These are phyloP conservation scores for Echinometra lucunter DNA, from an alignment of 53 echinoderm and acorn worm species.

Conservation along the genomic window DNA sequence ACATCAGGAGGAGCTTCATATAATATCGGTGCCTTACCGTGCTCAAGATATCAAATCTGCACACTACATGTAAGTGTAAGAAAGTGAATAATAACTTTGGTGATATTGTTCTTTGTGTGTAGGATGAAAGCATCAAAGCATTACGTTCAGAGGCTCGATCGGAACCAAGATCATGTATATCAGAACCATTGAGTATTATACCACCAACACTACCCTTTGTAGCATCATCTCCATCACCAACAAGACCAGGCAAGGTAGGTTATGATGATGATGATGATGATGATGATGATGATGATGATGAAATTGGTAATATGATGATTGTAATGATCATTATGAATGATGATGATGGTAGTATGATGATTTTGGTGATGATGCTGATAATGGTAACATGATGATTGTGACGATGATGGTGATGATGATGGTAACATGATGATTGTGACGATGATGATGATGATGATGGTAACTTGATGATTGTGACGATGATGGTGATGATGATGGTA, in stretches of 20 bases:
- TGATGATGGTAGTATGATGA: neutral
- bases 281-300: neutral
- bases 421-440: neutral
- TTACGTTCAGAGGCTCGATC: slow-evolving; percentile 77
- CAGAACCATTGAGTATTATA: slow-evolving; percentile 90
- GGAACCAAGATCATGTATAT: slow-evolving; percentile 81
- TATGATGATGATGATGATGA: slow-evolving; percentile 32
- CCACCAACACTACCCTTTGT: slow-evolving; percentile 81
- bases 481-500: neutral
- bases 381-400: neutral
- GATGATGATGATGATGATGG: neutral
- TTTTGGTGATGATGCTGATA: neutral
- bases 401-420: neutral
- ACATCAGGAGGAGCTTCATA: neutral
- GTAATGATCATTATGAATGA: neutral
- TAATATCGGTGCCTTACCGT: neutral
- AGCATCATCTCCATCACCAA: slow-evolving; percentile 81
- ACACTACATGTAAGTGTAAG: neutral
- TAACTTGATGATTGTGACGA: neutral
- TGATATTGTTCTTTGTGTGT: slow-evolving; percentile 16
- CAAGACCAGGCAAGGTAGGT: slow-evolving; percentile 63
- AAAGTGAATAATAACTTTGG: neutral
- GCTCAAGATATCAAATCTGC: neutral
- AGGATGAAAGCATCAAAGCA: slow-evolving; percentile 93
- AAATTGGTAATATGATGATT: neutral